Conservation (phyloP, 2,797 vertebrate species). For the Miichthys miiuy region DNA sequence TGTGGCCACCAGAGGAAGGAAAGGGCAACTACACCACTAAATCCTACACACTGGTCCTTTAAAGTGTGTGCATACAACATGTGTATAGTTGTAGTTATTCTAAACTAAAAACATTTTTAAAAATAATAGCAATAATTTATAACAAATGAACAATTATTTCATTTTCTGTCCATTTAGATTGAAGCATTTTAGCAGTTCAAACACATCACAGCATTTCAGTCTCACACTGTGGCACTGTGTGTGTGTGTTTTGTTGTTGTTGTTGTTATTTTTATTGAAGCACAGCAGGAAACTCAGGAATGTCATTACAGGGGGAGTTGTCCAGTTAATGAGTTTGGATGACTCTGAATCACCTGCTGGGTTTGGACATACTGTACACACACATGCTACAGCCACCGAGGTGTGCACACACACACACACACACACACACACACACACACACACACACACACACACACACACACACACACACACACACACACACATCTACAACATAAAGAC, state of each 20-base stretch:
- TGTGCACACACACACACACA: not conserved
- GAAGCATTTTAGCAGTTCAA: conserved; percentile 18
- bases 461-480: not conserved
- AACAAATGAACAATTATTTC: not conserved
- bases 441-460: conserved; percentile 16
- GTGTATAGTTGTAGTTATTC: not conserved
- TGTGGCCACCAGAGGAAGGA: too few species aligned
- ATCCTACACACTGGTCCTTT: not conserved
- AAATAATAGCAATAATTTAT: not conserved
- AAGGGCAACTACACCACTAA: not conserved
- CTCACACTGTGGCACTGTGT: conserved; percentile 23
- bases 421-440: not conserved
- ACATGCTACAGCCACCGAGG: not conserved
- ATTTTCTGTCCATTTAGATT: not conserved
- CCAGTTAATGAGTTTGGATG: conserved; percentile 62
- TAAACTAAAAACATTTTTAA: not conserved
- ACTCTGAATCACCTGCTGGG: conserved; percentile 50
- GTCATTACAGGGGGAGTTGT: conserved; percentile 53
- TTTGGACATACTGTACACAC: conserved; percentile 42
- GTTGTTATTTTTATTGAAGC: not conserved
- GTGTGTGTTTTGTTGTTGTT: not conserved
- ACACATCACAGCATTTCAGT: conserved; percentile 36
- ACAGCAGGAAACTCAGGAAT: conserved; percentile 50
- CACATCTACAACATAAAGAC: not conserved
- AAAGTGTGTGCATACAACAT: not conserved